A percentile compares a stretch with the other conserved stretches of the same genome.
Evolutionary conservation across 2,888 invertebrate species (phyloP).

Genomic region (Neria commutata): DNA sequence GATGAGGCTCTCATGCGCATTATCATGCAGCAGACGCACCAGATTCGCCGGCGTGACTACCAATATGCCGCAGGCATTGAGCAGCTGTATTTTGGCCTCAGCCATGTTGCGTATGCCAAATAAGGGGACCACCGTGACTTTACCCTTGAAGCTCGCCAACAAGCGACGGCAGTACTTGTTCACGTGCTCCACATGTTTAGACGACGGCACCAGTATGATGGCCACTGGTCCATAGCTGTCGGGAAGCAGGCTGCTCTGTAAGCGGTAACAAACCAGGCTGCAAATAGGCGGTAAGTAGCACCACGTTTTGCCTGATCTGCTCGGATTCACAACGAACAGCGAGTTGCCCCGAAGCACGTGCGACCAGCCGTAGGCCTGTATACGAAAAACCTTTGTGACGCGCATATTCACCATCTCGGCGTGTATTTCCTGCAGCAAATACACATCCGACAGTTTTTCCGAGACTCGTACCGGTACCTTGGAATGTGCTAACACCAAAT

Average conservation of each 20-base stretch:
- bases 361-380: conserved; percentile 76
- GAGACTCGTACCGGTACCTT: conserved; percentile 38
- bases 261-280: conserved; percentile 63
- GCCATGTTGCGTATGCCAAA: conserved; percentile 40
- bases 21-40: conserved; percentile 63
- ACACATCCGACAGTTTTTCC: conserved; percentile 37
- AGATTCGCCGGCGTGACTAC: conserved; percentile 72
- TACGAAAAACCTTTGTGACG: conserved; percentile 46
- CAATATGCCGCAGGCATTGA: conserved; percentile 74
- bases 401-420: conserved; percentile 45
- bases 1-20: conserved; percentile 60
- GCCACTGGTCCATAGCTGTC: conserved; percentile 68
- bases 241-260: conserved; percentile 38
- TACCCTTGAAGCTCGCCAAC: conserved; percentile 53
- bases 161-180: conserved; percentile 62
- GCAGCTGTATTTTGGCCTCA: conserved; percentile 53
- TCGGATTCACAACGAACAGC: conserved; percentile 68
- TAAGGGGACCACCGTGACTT: conserved; percentile 62
- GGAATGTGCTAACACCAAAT: conserved; percentile 48
- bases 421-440: conserved; percentile 43
- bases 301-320: conserved; percentile 72
- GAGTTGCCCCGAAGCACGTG: conserved; percentile 71
- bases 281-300: conserved; percentile 74
- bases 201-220: conserved; percentile 71
- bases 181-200: conserved; percentile 65